These are phyloP conservation scores for Tinea semifulvella DNA, from an alignment of 2,888 invertebrate species.

Conservation along the genomic window DNA sequence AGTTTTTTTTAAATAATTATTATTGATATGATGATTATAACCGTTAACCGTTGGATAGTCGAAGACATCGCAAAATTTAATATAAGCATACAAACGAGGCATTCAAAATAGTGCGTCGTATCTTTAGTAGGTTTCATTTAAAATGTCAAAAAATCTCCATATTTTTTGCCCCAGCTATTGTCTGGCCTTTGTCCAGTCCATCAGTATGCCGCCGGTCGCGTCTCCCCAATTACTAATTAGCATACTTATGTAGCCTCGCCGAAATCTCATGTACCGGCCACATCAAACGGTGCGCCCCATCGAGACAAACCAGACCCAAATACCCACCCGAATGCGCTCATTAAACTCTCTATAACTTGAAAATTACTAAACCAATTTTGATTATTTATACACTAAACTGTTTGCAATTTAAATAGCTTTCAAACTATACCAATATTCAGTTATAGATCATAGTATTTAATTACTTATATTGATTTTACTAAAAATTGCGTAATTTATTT, in stretches of 20 bases:
- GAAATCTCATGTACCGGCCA: constrained; percentile 35
- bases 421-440: not conserved
- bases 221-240: constrained; percentile 53
- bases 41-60: too few species aligned
- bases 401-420: not conserved
- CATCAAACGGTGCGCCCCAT: constrained; percentile 40
- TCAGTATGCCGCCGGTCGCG: constrained; percentile 35
- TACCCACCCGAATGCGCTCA: constrained; percentile 25
- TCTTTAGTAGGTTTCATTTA: not conserved
- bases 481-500: too few species aligned
- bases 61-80: too few species aligned
- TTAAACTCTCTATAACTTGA: too few species aligned
- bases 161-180: not conserved
- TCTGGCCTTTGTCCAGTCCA: constrained; percentile 19
- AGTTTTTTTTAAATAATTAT: too few species aligned
- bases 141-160: not conserved
- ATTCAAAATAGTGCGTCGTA: too few species aligned
- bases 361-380: not conserved
- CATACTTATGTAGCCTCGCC: constrained; percentile 51
- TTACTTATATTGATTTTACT: too few species aligned
- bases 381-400: not conserved
- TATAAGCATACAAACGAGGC: too few species aligned
- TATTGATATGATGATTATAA: too few species aligned
- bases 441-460: not conserved
- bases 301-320: too few species aligned